Evolutionary conservation across 2,797 vertebrate genomes (phyloP).

Genomic region (Parambassis ranga): DNA sequence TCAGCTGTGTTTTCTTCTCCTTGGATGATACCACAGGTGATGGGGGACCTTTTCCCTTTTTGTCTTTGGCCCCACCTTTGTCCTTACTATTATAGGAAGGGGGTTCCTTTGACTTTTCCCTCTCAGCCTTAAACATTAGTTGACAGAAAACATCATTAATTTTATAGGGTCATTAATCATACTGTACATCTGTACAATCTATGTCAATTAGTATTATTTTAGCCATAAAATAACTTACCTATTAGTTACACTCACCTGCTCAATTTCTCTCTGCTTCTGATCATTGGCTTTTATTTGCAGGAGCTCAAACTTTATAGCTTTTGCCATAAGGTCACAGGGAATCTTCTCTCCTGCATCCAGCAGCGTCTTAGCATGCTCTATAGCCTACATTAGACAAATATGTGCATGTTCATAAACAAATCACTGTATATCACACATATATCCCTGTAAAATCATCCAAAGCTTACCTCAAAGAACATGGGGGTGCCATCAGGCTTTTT

Average conservation of each 20-base stretch:
- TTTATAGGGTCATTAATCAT: too few species aligned
- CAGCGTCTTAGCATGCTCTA: constrained; percentile 80
- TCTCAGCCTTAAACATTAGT: constrained; percentile 61
- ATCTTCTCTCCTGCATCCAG: constrained; percentile 83
- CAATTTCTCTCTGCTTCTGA: constrained; percentile 74
- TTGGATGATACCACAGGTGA: constrained; percentile 30
- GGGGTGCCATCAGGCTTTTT: constrained; percentile 66
- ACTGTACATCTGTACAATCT: too few species aligned
- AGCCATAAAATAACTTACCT: too few species aligned
- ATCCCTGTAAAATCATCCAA: neutral
- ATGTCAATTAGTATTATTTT: too few species aligned
- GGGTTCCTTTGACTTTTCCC: constrained; percentile 50
- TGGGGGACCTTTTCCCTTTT: constrained; percentile 72
- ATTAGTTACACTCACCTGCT: constrained; percentile 77
- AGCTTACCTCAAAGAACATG: constrained; percentile 72
- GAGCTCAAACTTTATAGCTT: constrained; percentile 91
- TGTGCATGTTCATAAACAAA: neutral
- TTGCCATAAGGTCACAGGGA: constrained; percentile 84
- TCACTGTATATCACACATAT: neutral
- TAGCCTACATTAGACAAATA: constrained; percentile 73
- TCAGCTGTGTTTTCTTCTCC: constrained; percentile 80
- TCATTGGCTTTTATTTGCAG: constrained; percentile 84
- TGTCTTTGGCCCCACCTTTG: constrained; percentile 67
- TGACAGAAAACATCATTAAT: neutral
- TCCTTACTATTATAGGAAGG: constrained; percentile 56